These are phyloP conservation scores for Carpatolechia fugitivella DNA, from an alignment of 2,888 invertebrate genomes.

Conservation along the genomic window DNA sequence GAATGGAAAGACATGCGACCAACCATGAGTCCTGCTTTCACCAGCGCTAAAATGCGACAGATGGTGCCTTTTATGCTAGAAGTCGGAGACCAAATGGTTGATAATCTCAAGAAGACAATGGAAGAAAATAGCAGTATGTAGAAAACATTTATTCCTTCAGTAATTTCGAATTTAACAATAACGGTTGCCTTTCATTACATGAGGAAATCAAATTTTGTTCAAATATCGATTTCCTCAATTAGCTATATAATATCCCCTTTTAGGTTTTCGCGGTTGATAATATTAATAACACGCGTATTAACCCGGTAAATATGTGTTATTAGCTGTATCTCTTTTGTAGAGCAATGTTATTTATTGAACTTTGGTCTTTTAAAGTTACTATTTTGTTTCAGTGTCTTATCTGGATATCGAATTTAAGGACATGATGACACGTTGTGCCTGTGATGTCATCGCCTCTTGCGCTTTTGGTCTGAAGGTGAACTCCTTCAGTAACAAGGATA, in stretches of 20 bases:
- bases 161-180: background rate
- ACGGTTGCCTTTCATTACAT: background rate
- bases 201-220: background rate
- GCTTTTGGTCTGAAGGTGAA: conserved; percentile 74
- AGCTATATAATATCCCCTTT: too few relatives aligned
- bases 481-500: conserved; percentile 67
- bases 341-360: too few relatives aligned
- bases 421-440: conserved; percentile 57
- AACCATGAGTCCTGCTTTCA: conserved; percentile 69
- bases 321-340: too few relatives aligned
- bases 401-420: conserved; percentile 59
- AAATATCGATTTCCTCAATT: too few relatives aligned
- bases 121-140: conserved; percentile 36
- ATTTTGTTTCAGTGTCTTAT: background rate
- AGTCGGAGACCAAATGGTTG: conserved; percentile 52
- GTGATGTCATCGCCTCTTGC: conserved; percentile 71
- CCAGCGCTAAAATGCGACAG: conserved; percentile 68
- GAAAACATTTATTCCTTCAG: background rate
- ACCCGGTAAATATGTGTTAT: too few relatives aligned
- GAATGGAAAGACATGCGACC: conserved; percentile 69
- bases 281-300: too few relatives aligned
- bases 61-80: conserved; percentile 67
- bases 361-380: too few relatives aligned
- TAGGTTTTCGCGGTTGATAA: too few relatives aligned
- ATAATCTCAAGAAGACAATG: conserved; percentile 39